phyloP scores from a whole-genome alignment of 2,797 vertebrate genomes.

The Distichodus sexfasciatus region DNA sequence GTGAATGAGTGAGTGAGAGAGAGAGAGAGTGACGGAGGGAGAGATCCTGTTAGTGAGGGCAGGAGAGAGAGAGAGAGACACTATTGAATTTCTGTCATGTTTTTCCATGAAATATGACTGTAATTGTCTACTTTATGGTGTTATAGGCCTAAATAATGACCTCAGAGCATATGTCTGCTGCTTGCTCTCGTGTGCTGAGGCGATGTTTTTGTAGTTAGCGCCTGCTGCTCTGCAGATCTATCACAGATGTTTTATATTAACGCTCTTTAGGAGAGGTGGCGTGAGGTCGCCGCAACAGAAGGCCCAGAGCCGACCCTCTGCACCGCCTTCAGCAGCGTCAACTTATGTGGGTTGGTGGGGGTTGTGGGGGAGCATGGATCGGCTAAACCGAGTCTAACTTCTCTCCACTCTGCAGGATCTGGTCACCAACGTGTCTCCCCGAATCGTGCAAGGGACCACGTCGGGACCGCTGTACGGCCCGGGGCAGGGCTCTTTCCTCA shows the following conservation, averaged over 20 bases:
- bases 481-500: conserved; percentile 89
- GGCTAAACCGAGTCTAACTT: too few relatives aligned
- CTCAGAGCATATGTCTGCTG: conserved; percentile 39
- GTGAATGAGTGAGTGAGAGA: neutral
- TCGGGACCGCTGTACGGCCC: conserved; percentile 84
- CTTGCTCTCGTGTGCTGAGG: neutral
- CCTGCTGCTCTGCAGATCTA: neutral
- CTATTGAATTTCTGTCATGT: conserved; percentile 52
- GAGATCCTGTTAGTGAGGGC: neutral
- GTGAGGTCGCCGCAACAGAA: neutral
- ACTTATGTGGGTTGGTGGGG: too few relatives aligned
- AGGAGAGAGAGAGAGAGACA: conserved; percentile 31
- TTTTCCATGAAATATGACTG: conserved; percentile 48
- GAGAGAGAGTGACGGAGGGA: too few relatives aligned
- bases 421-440: conserved; percentile 91
- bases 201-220: neutral
- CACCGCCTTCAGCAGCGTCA: neutral
- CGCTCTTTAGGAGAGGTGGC: conserved; percentile 9
- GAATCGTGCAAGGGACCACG: conserved; percentile 89
- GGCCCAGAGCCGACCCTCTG: neutral
- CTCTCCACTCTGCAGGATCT: conserved; percentile 74
- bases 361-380: too few relatives aligned
- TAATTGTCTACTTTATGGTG: conserved; percentile 54
- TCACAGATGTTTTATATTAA: conserved; percentile 2
- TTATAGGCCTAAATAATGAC: conserved; percentile 56